phyloP scores from a whole-genome alignment of 2,113 vertebrate species.

The Catagonus wagneri region DNA sequence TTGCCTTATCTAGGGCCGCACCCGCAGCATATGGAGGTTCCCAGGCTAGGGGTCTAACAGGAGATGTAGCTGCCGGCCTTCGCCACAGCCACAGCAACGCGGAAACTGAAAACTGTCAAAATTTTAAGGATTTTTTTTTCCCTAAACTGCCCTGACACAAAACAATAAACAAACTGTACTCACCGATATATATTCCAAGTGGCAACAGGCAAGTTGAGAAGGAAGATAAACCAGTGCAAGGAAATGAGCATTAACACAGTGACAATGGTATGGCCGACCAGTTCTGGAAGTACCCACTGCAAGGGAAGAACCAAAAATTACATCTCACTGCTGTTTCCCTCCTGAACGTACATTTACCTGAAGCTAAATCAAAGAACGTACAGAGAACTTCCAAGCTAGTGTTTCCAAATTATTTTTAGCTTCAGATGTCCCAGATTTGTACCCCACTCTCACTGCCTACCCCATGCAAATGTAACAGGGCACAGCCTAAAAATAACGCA shows the following conservation, averaged over 20 bases:
- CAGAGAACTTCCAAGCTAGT: neutral
- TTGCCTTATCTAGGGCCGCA: too few relatives aligned
- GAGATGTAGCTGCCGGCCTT: too few relatives aligned
- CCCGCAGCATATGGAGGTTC: too few relatives aligned
- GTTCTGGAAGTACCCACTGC: conserved; percentile 97
- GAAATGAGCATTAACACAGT: conserved; percentile 96
- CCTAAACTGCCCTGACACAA: neutral
- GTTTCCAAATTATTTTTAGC: conserved; percentile 47
- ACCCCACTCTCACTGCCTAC: neutral
- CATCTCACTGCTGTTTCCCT: neutral
- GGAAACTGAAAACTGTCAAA: neutral
- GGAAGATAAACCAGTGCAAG: conserved; percentile 98
- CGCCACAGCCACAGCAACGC: too few relatives aligned
- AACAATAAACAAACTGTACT: conserved; percentile 65
- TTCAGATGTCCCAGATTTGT: neutral
- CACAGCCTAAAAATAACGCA: conserved; percentile 18
- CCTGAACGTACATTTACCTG: neutral
- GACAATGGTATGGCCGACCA: conserved; percentile 94
- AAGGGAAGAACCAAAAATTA: conserved; percentile 43
- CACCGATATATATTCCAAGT: conserved; percentile 97
- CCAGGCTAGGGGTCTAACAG: too few relatives aligned
- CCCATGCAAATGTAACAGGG: neutral
- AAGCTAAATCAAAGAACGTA: neutral
- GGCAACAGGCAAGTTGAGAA: conserved; percentile 97
- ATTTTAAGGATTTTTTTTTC: neutral